Conservation (phyloP, 2,888 invertebrate genomes). For the Eupeodes latifasciatus region DNA sequence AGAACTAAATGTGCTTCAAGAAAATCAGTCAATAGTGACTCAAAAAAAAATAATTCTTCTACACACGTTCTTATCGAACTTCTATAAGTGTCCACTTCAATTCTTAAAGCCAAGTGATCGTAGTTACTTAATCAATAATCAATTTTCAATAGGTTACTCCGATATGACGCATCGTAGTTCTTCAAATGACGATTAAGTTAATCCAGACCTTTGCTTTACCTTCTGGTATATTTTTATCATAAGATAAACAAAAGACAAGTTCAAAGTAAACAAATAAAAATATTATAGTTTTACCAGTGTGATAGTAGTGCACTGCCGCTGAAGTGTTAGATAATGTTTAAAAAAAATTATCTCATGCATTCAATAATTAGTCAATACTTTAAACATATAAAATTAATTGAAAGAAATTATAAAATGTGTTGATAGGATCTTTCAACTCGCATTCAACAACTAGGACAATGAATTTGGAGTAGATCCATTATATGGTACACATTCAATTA, state of each 20-base stretch:
- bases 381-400: no score
- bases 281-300: background rate
- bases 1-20: no score
- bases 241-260: constrained; percentile 16
- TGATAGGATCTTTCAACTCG: no score
- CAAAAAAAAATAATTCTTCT: no score
- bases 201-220: background rate
- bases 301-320: no score
- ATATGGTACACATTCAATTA: no score
- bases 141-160: background rate
- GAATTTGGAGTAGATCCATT: no score
- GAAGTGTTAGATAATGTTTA: no score
- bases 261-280: constrained; percentile 29
- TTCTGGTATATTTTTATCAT: background rate
- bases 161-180: background rate
- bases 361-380: background rate
- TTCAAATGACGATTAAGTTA: constrained; percentile 13
- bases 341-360: background rate
- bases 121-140: background rate
- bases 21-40: no score
- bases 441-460: no score
- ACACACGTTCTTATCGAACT: background rate
- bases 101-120: background rate
- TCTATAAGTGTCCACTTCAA: background rate
- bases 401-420: no score